These are phyloP conservation scores for Pelobates cultripes DNA, from an alignment of 2,797 vertebrate genomes.

Conservation along the genomic window DNA sequence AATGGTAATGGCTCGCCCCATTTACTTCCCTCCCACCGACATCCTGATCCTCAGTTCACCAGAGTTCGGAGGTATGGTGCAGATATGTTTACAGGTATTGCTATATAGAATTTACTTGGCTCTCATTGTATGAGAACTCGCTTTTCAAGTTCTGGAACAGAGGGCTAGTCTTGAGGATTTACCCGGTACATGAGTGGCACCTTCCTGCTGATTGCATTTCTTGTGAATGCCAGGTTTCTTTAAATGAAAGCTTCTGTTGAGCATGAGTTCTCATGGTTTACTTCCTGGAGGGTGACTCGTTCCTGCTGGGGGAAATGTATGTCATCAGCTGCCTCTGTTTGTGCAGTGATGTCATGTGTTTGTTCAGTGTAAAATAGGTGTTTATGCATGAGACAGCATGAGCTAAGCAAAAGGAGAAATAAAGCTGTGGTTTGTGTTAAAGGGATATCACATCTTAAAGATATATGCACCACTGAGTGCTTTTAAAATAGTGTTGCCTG, in stretches of 20 bases:
- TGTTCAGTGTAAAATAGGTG: constrained; percentile 26
- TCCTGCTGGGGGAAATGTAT: constrained; percentile 33
- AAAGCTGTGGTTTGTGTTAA: constrained; percentile 1
- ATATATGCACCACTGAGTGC: too few relatives aligned
- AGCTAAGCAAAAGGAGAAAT: constrained; percentile 1
- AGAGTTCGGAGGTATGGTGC: too few relatives aligned
- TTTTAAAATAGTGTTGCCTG: too few relatives aligned
- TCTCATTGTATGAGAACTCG: constrained; percentile 12
- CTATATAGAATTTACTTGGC: not conserved
- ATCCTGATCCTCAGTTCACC: too few relatives aligned
- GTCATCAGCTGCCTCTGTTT: constrained; percentile 10
- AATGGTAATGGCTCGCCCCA: too few relatives aligned
- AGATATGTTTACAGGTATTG: too few relatives aligned
- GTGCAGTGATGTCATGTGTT: constrained; percentile 34
- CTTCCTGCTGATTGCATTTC: constrained; percentile 15
- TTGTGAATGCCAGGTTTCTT: constrained; percentile 19
- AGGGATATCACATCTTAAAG: not conserved
- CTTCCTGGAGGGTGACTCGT: constrained; percentile 33
- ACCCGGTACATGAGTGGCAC: constrained; percentile 42
- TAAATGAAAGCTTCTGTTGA: not conserved
- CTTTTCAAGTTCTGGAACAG: constrained; percentile 27
- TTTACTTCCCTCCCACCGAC: too few relatives aligned
- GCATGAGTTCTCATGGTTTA: constrained; percentile 7
- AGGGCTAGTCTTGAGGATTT: constrained; percentile 2
- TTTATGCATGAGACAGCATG: constrained; percentile 9